A percentile compares a stretch with the other conserved stretches of the same genome.
Conservation (phyloP, 2,888 invertebrate genomes). For the Aphrophora alni region DNA sequence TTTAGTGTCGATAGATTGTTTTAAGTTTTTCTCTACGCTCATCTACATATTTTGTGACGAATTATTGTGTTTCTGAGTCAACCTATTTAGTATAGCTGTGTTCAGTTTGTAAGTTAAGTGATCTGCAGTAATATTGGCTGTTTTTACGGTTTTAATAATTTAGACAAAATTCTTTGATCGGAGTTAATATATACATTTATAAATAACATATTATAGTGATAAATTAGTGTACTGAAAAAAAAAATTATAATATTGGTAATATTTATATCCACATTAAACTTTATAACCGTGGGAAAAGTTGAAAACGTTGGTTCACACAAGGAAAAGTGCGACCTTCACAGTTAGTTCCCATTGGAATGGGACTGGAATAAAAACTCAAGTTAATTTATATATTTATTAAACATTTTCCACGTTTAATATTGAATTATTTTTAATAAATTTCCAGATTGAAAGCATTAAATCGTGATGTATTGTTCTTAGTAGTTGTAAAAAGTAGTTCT, state of each 20-base stretch:
- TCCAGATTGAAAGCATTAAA: not conserved
- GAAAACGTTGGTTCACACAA: not conserved
- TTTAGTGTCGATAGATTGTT: too few relatives aligned
- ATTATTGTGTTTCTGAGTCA: not conserved
- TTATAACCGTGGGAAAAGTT: constrained; percentile 3
- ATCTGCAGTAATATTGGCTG: too few relatives aligned
- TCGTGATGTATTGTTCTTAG: not conserved
- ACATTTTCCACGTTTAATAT: not conserved
- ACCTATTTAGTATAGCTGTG: not conserved
- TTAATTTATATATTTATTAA: not conserved
- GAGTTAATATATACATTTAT: not conserved
- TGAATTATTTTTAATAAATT: not conserved
- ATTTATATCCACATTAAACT: not conserved
- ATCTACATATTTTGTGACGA: not conserved
- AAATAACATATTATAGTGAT: not conserved
- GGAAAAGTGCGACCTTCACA: not conserved
- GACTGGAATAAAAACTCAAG: not conserved
- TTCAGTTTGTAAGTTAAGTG: not conserved
- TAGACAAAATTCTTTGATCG: too few relatives aligned
- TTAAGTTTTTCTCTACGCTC: not conserved
- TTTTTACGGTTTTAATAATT: too few relatives aligned
- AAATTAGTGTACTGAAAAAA: not conserved
- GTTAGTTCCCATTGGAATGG: not conserved
- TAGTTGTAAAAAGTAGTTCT: not conserved
- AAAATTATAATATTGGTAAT: not conserved